Conservation (phyloP, 2,797 vertebrate genomes). For the Micrastur ruficollis region DNA sequence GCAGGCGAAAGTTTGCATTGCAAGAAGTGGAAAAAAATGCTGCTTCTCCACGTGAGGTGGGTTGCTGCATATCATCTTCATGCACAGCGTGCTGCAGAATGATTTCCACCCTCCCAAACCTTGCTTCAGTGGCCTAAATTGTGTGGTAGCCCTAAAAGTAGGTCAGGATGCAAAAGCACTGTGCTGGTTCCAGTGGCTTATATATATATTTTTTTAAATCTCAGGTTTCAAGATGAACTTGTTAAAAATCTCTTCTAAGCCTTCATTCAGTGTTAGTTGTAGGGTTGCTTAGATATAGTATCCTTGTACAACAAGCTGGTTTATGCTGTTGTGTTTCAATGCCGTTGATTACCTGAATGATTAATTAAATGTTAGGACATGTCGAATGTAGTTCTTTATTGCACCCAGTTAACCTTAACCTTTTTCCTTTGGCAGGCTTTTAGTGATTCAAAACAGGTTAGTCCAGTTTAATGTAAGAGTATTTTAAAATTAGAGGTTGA, state of each 20-base stretch:
- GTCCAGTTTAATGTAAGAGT: neutral
- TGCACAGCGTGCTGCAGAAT: neutral
- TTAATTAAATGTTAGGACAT: neutral
- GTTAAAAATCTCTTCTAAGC: neutral
- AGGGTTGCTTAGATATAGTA: neutral
- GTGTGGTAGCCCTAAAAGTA: neutral
- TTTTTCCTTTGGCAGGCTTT: conserved; percentile 1
- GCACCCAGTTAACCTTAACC: neutral
- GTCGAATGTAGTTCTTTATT: neutral
- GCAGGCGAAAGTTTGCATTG: neutral
- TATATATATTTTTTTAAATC: neutral
- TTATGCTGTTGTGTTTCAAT: neutral
- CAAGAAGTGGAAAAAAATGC: neutral
- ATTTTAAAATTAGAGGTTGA: neutral
- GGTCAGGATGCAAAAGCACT: conserved; percentile 13
- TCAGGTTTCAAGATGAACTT: neutral
- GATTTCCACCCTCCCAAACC: neutral
- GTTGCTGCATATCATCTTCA: neutral
- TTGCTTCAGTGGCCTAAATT: neutral
- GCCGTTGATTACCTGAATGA: conserved; percentile 5
- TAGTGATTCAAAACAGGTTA: conserved; percentile 1
- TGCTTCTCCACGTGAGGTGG: neutral
- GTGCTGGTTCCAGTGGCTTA: neutral
- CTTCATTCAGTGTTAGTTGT: fast-evolving
- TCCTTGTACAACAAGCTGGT: neutral